A percentile compares a stretch with the other conserved stretches of the same genome.
These are phyloP conservation scores for Megalops atlanticus DNA, from an alignment of 2,113 vertebrate species.

Conservation along the genomic window DNA sequence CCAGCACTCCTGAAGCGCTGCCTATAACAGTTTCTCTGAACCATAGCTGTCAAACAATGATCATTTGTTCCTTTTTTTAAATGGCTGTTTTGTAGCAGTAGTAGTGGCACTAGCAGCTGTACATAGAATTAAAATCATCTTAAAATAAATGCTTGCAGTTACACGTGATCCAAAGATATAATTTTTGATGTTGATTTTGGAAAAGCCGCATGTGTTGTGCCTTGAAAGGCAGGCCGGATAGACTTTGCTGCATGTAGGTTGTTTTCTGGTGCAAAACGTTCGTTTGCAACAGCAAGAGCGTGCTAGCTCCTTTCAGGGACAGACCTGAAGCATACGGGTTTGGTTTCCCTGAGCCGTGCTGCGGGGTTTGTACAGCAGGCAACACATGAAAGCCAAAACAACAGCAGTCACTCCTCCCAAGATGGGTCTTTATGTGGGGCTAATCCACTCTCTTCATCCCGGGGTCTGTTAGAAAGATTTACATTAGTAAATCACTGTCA, in stretches of 20 bases:
- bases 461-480: conserved; percentile 63
- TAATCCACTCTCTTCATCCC: conserved; percentile 54
- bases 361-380: conserved; percentile 27
- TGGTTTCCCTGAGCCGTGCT: conserved; percentile 31
- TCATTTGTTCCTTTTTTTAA: neutral
- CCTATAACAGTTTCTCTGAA: conserved; percentile 1
- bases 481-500: conserved; percentile 70
- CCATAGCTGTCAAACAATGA: conserved; percentile 5
- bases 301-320: neutral
- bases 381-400: conserved; percentile 45
- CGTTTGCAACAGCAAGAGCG: neutral
- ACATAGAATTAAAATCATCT: neutral
- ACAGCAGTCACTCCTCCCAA: conserved; percentile 46
- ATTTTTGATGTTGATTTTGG: conserved; percentile 1
- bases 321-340: neutral
- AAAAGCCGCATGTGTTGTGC: neutral
- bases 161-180: conserved; percentile 5
- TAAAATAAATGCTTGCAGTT: neutral
- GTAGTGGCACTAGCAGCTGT: neutral
- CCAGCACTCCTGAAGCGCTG: neutral
- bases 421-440: conserved; percentile 42
- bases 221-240: neutral
- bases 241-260: neutral
- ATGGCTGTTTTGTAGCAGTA: neutral
- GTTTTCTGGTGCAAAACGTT: neutral